Conservation (phyloP, 1,140 invertebrate species). For the Papilio aristodemus region DNA sequence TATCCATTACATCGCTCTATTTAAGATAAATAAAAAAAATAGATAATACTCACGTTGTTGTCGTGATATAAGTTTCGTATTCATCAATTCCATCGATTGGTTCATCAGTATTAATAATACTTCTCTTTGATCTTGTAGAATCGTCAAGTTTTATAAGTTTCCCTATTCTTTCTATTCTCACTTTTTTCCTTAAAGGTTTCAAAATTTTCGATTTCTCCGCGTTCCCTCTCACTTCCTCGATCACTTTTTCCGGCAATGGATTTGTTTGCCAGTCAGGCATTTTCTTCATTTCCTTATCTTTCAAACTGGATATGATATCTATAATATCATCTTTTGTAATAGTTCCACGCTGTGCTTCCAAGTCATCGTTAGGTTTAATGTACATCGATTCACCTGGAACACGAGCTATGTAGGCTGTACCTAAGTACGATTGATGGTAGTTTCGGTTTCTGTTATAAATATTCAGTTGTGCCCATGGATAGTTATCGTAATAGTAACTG, state of each 20-base stretch:
- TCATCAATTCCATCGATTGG: slow-evolving; percentile 25
- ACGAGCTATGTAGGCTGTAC: slow-evolving; percentile 13
- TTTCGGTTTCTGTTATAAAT: slow-evolving; percentile 42
- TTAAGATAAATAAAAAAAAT: too few relatives aligned
- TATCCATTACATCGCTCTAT: too few relatives aligned
- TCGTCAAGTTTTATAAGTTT: slow-evolving; percentile 63
- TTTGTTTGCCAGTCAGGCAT: slow-evolving; percentile 62
- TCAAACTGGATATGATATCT: slow-evolving; percentile 26
- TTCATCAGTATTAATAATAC: slow-evolving; percentile 16
- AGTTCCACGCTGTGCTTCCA: slow-evolving; percentile 6
- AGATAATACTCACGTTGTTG: slow-evolving; percentile 57
- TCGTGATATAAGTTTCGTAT: slow-evolving; percentile 57
- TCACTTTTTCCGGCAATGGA: slow-evolving; percentile 46
- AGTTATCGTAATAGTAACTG: slow-evolving; percentile 48
- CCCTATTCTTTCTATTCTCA: slow-evolving; percentile 62
- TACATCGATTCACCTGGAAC: slow-evolving; percentile 14
- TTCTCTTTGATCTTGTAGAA: slow-evolving; percentile 48
- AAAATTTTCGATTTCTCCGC: slow-evolving; percentile 52
- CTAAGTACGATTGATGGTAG: slow-evolving; percentile 38
- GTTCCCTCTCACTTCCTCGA: slow-evolving; percentile 65
- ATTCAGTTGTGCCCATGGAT: slow-evolving; percentile 50
- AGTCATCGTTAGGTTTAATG: slow-evolving; percentile 14
- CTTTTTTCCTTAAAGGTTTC: slow-evolving; percentile 54
- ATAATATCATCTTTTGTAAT: slow-evolving; percentile 36
- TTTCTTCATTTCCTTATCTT: slow-evolving; percentile 34